Percentiles rank a stretch among this genome's conserved stretches.
These are phyloP conservation scores for Sialis lutaria DNA, from an alignment of 2,888 invertebrate species.

Conservation along the genomic window DNA sequence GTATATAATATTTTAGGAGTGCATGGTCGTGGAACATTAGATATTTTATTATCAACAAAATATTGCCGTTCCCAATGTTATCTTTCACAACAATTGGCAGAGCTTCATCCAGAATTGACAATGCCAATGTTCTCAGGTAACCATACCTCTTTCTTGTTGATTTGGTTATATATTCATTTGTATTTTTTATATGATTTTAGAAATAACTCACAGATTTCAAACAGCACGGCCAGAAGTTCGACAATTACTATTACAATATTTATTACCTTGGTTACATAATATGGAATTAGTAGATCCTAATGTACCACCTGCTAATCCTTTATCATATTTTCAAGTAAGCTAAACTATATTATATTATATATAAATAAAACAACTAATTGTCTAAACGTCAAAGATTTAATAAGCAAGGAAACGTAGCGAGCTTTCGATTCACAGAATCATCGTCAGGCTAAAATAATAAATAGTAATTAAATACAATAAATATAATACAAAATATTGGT, in stretches of 20 bases:
- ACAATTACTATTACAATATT: conserved; percentile 76
- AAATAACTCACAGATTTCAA: conserved; percentile 93
- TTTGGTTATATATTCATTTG: neutral
- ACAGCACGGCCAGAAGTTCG: conserved; percentile 87
- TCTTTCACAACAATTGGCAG: conserved; percentile 81
- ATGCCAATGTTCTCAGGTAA: conserved; percentile 99
- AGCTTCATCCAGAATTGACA: conserved; percentile 89
- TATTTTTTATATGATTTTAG: conserved; percentile 29
- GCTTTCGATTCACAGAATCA: no score
- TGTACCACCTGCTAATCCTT: conserved; percentile 75
- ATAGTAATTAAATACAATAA: no score
- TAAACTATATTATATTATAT: conserved; percentile 13
- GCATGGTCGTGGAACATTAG: conserved; percentile 56
- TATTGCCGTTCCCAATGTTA: conserved; percentile 88
- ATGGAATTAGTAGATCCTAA: conserved; percentile 96
- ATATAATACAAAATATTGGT: no score
- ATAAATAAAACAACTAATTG: neutral
- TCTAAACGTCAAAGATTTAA: no score
- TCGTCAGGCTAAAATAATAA: no score
- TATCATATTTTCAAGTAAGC: conserved; percentile 67
- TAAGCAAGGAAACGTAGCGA: no score
- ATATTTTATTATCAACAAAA: conserved; percentile 69
- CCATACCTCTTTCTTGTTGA: conserved; percentile 11
- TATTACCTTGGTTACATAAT: conserved; percentile 95
- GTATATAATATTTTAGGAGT: neutral